Base-by-base conservation (phyloP, 2,888 invertebrate genomes). In the Pimpla rufipes region DNA sequence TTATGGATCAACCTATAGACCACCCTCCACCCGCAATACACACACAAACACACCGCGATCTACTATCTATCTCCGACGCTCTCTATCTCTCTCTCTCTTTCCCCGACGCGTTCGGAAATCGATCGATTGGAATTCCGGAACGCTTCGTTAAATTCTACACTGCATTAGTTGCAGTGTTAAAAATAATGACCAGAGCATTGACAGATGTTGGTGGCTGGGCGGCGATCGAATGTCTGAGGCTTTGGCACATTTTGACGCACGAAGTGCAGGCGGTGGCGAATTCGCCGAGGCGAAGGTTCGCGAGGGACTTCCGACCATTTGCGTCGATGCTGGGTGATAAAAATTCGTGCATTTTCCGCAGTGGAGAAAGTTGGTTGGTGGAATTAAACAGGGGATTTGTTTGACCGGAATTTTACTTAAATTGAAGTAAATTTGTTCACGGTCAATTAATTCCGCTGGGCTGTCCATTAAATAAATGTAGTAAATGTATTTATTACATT, bases 91-190 rank as follows among this genome's bases (percentile, higher is more conserved):
- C 37, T 3, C 29, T 29, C 29, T 29, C 23, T 66, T 59, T 2
- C 29, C 29, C 29, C 29, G 29, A 3, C 29, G 29, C 73, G 74
- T 70, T 79, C 74, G 57, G 13, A 23, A 73, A 68, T 86, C 86
- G 88, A 90, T 90, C 89, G 90, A 91, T 90, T 88, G 88, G 84
- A 90, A 91, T 90, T 89, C 90, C 89, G 87, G 85, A 86, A 89
- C 87, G 90, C 90, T 92, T 92, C 90, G 90, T 91, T 92, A 91
- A 90, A 90, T 87, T 87, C 45, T 67, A 42, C 52, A 68, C 29
- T 59, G 35, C 57, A 35, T 16, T 59, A 59, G 57, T 35, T 59
- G 35, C 35, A 8, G 23, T 23, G 18, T 47, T 18, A 11, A 55
- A 23, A 55, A 18, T 59, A 59, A 59, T 35, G 57, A 59, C n/a